Base-by-base conservation (phyloP, 2,888 invertebrate species). In the Acrocera orbiculus region DNA sequence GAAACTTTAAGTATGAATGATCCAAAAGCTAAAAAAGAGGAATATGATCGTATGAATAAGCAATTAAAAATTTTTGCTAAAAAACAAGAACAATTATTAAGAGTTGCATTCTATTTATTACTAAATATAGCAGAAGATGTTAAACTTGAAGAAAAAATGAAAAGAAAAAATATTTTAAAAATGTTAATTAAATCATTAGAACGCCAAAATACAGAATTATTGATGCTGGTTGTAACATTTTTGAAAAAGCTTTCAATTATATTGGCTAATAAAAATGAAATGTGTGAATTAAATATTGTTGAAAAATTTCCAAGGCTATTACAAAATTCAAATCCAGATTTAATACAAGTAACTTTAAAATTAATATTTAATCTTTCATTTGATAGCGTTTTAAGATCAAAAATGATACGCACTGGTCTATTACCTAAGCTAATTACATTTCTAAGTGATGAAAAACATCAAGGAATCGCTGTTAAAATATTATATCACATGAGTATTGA, bases 131-230 rank as follows among this genome's bases (percentile, higher is more conserved):
- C 95, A 4, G 92, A 93, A 59, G 95, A 93, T 64, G 73, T 85
- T 7, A 81, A 81, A 55, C 82, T 95, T 4, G 96, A 96, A 61
- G 81, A 89, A 60, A 98, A 98, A 65, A 96, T 98, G 86, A 76
- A 86, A 17, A 85, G 87, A 49, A 83, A 92, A 57, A 86, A 83
- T 50, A 76, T 95, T 42, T 81, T 90, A 4, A 78, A 78, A 24
- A 72, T 92, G 62, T 66, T 95, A 24, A 73, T 86, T 29, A 83
- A 82, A 50, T 79, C 85, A 8, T 67, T 98, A 54, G 90, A 92
- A 48, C 69, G 95, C 41, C 81, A 83, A 46, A 89, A 89, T 56
- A 75, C 76, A 41, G 92, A 95, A 58, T 67, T 95, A 17, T 67
- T 93, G 27, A 79, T 87, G 50, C 67, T 95, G 36, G 83, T 87